phyloP scores from a whole-genome alignment of 2,797 vertebrate species.

The Enteromius radiatus region DNA sequence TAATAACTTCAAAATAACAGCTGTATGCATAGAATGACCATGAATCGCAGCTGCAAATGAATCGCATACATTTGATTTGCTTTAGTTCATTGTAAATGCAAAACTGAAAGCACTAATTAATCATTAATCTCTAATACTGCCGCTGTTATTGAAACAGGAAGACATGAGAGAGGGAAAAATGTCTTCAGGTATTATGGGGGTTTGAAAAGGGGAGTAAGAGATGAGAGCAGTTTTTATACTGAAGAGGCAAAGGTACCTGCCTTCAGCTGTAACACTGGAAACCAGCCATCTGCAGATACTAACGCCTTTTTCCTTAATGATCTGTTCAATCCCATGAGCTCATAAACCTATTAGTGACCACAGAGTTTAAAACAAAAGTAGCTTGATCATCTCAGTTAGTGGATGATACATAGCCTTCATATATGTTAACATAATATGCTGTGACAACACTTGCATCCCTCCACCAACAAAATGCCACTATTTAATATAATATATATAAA shows the following conservation, averaged over 20 bases:
- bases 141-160: not conserved
- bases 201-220: not conserved
- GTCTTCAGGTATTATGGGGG: not conserved
- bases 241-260: conserved; percentile 6
- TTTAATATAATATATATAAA: too few species aligned
- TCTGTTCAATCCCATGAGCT: not conserved
- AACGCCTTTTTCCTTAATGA: not conserved
- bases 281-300: conserved; percentile 4
- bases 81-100: not conserved
- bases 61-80: not conserved
- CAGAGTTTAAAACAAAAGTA: not conserved
- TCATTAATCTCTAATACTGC: not conserved
- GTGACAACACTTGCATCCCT: too few species aligned
- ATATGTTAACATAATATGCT: too few species aligned
- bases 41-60: not conserved
- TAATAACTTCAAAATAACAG: conserved; percentile 12
- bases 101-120: not conserved
- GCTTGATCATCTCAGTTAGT: not conserved
- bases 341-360: not conserved
- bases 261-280: conserved; percentile 1
- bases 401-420: not conserved
- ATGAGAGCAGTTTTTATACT: conserved; percentile 20
- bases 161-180: not conserved
- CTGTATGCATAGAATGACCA: not conserved
- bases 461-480: too few species aligned